A percentile compares a stretch with the other conserved stretches of the same genome.
Conservation (phyloP, 2,797 vertebrate genomes). For the Holocentrus rufus region DNA sequence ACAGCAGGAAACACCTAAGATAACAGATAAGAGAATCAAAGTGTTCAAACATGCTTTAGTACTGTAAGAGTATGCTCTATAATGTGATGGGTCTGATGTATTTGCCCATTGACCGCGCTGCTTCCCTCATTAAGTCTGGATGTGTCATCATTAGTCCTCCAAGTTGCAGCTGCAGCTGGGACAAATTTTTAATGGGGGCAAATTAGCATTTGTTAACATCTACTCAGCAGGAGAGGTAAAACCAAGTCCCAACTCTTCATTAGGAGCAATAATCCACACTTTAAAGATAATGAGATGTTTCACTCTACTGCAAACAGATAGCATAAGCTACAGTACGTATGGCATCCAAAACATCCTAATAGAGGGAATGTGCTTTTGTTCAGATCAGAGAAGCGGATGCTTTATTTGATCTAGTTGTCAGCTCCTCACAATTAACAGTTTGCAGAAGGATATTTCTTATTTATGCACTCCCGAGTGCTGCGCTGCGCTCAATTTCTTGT, state of each 20-base stretch:
- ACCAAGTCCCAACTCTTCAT: conserved; percentile 66
- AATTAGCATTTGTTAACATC: conserved; percentile 78
- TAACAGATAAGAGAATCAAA: background rate
- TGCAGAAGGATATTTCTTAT: conserved; percentile 68
- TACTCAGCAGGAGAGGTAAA: conserved; percentile 64
- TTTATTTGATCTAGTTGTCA: conserved; percentile 63
- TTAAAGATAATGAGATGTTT: conserved; percentile 38
- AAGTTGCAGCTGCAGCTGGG: conserved; percentile 72
- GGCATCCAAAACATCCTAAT: conserved; percentile 15
- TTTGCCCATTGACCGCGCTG: conserved; percentile 50
- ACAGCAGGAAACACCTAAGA: background rate
- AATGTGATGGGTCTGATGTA: conserved; percentile 34
- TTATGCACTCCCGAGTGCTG: conserved; percentile 47
- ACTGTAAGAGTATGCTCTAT: conserved; percentile 25
- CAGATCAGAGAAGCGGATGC: conserved; percentile 40
- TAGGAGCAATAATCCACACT: conserved; percentile 61
- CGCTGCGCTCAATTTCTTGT: conserved; percentile 47
- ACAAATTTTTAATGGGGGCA: conserved; percentile 72
- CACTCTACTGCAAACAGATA: conserved; percentile 33
- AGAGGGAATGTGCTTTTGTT: conserved; percentile 14
- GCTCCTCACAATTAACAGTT: conserved; percentile 71
- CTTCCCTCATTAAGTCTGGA: conserved; percentile 65
- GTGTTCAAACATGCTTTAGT: conserved; percentile 16
- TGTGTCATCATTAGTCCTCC: conserved; percentile 69
- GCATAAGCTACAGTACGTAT: conserved; percentile 3